These are phyloP conservation scores for Orientallactaga sibirica DNA, from an alignment of 2,797 vertebrate genomes.

Conservation along the genomic window DNA sequence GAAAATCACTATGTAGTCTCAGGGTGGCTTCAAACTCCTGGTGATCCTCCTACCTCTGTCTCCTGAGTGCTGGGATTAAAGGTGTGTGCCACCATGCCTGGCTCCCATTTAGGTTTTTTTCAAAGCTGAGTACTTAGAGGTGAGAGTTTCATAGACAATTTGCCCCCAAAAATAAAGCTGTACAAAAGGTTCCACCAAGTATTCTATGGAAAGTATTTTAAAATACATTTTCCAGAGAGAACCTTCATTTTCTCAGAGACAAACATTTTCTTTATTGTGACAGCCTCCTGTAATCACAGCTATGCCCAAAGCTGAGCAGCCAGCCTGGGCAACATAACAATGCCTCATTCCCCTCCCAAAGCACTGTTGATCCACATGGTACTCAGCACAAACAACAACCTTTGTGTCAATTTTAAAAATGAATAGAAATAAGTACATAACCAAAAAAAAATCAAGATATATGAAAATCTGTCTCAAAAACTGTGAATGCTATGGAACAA, in stretches of 20 bases:
- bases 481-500: neutral
- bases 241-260: constrained; percentile 10
- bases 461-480: neutral
- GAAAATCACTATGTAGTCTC: no score
- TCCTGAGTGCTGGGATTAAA: no score
- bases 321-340: neutral
- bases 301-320: no score
- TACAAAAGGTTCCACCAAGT: neutral
- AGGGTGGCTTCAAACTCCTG: no score
- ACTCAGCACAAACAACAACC: neutral
- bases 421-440: neutral
- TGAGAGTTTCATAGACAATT: neutral
- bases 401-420: neutral
- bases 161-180: neutral
- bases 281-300: no score
- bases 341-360: no score
- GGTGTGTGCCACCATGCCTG: no score
- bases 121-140: no score
- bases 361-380: neutral
- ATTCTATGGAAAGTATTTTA: constrained; percentile 17
- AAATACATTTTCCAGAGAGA: constrained; percentile 11
- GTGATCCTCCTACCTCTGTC: no score
- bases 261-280: no score
- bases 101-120: no score
- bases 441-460: neutral